These are phyloP conservation scores for Chionoecetes opilio DNA, from an alignment of 1,140 invertebrate species.

Conservation along the genomic window DNA sequence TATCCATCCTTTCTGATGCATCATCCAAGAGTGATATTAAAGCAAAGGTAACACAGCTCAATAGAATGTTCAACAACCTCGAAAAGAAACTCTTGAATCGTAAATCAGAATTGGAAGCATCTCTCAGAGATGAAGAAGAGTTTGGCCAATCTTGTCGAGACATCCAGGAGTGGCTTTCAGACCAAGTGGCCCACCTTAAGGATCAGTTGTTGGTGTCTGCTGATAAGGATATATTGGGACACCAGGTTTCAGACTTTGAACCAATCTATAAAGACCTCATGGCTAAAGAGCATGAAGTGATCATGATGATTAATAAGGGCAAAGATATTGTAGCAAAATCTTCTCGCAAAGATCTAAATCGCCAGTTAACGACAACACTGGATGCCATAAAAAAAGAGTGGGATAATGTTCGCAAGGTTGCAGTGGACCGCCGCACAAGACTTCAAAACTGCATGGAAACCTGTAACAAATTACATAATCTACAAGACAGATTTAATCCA, in stretches of 20 bases:
- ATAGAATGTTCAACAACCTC: constrained; percentile 92
- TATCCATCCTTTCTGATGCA: constrained; percentile 95
- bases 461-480: constrained; percentile 94
- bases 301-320: constrained; percentile 97
- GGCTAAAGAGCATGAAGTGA: constrained; percentile 95
- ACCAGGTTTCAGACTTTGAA: constrained; percentile 92
- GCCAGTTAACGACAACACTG: constrained; percentile 88
- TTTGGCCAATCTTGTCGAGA: constrained; percentile 93
- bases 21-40: constrained; percentile 95
- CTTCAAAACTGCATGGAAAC: constrained; percentile 96
- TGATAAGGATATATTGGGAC: constrained; percentile 91
- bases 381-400: constrained; percentile 94
- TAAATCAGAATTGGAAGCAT: constrained; percentile 95
- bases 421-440: constrained; percentile 92
- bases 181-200: constrained; percentile 89
- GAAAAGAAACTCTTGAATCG: constrained; percentile 95
- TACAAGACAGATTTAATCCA: constrained; percentile 92
- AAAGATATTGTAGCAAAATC: constrained; percentile 89
- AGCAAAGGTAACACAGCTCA: constrained; percentile 92
- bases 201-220: constrained; percentile 93
- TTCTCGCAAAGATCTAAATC: constrained; percentile 84
- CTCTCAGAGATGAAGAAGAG: constrained; percentile 89
- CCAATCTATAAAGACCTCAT: constrained; percentile 94
- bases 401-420: constrained; percentile 94
- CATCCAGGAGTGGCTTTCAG: constrained; percentile 94